Evolutionary conservation across 1,140 invertebrate genomes (phyloP).

Genomic region (Cherax quadricarinatus): DNA sequence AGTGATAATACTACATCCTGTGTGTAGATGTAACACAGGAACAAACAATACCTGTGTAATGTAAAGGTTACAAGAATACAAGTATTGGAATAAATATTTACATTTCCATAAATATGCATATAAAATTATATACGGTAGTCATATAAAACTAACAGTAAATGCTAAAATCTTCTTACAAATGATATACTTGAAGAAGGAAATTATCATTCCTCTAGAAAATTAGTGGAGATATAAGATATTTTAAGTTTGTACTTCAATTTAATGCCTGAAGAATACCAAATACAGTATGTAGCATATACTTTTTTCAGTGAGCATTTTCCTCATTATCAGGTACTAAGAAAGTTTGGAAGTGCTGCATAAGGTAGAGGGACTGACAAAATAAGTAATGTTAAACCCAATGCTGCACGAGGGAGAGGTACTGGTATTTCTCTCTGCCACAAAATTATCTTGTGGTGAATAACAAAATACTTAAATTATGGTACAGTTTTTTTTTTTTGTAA

Average conservation of each 20-base stretch:
- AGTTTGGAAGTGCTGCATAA: slow-evolving; percentile 23
- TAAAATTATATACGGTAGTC: slow-evolving; percentile 66
- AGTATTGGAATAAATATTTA: slow-evolving; percentile 61
- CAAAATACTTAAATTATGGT: not conserved
- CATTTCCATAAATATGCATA: slow-evolving; percentile 69
- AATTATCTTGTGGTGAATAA: not conserved
- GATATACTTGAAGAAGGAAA: slow-evolving; percentile 30
- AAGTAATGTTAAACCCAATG: slow-evolving; percentile 13
- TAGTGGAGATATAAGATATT: not conserved
- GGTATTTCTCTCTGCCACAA: not conserved
- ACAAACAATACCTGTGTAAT: no score
- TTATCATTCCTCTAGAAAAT: slow-evolving; percentile 21
- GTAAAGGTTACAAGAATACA: not conserved
- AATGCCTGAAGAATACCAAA: slow-evolving; percentile 39
- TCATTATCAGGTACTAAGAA: slow-evolving; percentile 32
- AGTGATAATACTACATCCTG: no score
- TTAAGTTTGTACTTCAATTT: slow-evolving; percentile 65
- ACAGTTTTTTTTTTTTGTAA: not conserved
- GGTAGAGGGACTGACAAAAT: slow-evolving; percentile 18
- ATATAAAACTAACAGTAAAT: slow-evolving; percentile 66
- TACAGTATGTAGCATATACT: not conserved
- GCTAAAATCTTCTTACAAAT: slow-evolving; percentile 62
- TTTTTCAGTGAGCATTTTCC: slow-evolving; percentile 7
- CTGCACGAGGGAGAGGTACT: slow-evolving; percentile 17
- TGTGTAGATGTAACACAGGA: no score